Evolutionary conservation across 2,888 invertebrate species (phyloP), one percentile per base, ranked within the genome.

Genomic region (Operophtera brumata): DNA sequence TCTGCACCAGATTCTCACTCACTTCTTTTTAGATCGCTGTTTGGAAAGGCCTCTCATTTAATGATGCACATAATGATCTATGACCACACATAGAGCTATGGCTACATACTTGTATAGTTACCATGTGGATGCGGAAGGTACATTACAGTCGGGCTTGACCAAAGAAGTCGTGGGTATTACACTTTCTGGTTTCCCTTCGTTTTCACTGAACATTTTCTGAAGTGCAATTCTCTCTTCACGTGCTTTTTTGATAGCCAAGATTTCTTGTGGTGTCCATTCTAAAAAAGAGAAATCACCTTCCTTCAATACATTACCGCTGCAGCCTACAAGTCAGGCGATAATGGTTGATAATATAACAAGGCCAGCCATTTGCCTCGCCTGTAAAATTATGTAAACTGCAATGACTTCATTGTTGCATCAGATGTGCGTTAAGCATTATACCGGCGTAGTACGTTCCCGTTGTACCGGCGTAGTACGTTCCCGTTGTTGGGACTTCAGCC

Each of bases 231-330:
- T 83, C 65, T 86, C 86, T 13, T 87, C 87, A 11, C 72, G 73
- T 7, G 90, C 90, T 56, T 86, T 88, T 64, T 78, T 83, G 47
- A 63, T 84, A 10, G 90, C 90, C 34, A 68, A 30, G 4, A 77
- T 74, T 70, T 90, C 90, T 69, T 88, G 88, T 10, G 82, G 70
- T 20, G 86, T 80, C 84, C 85, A 85, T 73, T 87, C 90, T 90
- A 47, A 32, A 75, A 76, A 14, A 34, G 28, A 11, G 20, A 2
- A 40, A 34, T 12, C 10, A 30, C 8, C 20, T 25, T 36, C 36
- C 25, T 28, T 36, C 26, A 41, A 30, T 3, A 20, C 4, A 20
- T 20, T 20, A n/a, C n/a, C n/a, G n/a, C n/a, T n/a, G n/a, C n/a
- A n/a, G n/a, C n/a, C n/a, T n/a, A n/a, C n/a, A n/a, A n/a, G n/a